Percentiles rank a stretch among this genome's conserved stretches.
Evolutionary conservation across 2,797 vertebrate genomes (phyloP).

Genomic region (Brachyrhaphis roseni): DNA sequence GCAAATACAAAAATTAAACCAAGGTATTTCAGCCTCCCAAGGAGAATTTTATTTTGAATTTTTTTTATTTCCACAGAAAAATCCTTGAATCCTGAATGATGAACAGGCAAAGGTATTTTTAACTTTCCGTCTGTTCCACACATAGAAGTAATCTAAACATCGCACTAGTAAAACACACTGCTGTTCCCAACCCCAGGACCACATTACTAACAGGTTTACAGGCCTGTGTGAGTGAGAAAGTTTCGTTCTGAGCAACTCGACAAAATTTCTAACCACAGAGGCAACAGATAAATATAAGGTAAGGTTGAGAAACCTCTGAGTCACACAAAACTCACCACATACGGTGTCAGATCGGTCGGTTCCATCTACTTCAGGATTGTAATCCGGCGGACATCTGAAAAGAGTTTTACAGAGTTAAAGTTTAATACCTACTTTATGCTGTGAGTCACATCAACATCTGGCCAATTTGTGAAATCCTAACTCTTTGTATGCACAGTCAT

Average conservation of each 20-base stretch:
- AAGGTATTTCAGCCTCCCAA: background rate
- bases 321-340: constrained; percentile 72
- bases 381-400: constrained; percentile 63
- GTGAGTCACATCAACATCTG: background rate
- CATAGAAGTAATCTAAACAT: background rate
- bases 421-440: background rate
- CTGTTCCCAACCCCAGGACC: constrained; percentile 34
- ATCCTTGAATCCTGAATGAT: background rate
- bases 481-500: background rate
- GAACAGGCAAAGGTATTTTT: background rate
- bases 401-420: constrained; percentile 6
- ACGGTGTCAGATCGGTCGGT: constrained; percentile 49
- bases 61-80: background rate
- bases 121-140: background rate
- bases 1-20: background rate
- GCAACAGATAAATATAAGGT: background rate
- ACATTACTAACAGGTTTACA: constrained; percentile 16
- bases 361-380: background rate
- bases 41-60: background rate
- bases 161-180: constrained; percentile 13
- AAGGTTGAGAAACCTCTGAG: background rate
- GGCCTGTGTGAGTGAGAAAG: background rate
- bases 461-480: background rate
- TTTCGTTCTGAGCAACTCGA: constrained; percentile 38
- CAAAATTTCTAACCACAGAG: constrained; percentile 23